Conservation (phyloP, 2,113 vertebrate genomes). For the Rhynchomys soricoides region DNA sequence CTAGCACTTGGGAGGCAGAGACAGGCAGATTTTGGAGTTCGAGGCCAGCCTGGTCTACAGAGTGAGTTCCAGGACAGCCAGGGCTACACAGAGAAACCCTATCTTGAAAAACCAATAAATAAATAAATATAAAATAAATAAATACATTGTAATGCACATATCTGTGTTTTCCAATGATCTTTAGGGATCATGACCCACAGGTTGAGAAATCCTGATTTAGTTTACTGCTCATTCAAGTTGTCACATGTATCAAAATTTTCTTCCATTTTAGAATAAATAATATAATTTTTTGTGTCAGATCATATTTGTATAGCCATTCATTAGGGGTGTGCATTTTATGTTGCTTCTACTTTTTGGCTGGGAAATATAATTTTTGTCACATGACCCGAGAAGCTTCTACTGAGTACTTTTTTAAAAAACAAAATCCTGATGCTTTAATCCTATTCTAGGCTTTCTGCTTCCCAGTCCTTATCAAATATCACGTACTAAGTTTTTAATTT, state of each 20-base stretch:
- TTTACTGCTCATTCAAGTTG: neutral
- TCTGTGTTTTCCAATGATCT: neutral
- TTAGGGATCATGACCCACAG: neutral
- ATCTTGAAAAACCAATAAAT: too few relatives aligned
- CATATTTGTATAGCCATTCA: neutral
- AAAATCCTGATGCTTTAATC: neutral
- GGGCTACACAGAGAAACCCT: too few relatives aligned
- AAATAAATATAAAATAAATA: too few relatives aligned
- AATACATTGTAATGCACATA: neutral
- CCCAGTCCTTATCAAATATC: neutral
- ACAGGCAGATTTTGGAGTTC: too few relatives aligned
- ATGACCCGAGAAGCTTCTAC: neutral
- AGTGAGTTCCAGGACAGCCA: too few relatives aligned
- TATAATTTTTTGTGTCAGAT: neutral
- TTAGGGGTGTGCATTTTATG: neutral
- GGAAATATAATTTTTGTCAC: neutral
- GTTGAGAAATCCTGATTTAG: neutral
- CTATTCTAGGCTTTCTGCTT: neutral
- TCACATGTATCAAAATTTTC: neutral
- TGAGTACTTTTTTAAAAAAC: neutral
- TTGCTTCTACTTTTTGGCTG: neutral
- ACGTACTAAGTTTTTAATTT: neutral
- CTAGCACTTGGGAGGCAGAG: too few relatives aligned
- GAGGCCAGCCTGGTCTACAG: too few relatives aligned
- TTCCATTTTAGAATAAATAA: neutral